Conservation (phyloP, 1,140 invertebrate species). For the Drosophila rufa region DNA sequence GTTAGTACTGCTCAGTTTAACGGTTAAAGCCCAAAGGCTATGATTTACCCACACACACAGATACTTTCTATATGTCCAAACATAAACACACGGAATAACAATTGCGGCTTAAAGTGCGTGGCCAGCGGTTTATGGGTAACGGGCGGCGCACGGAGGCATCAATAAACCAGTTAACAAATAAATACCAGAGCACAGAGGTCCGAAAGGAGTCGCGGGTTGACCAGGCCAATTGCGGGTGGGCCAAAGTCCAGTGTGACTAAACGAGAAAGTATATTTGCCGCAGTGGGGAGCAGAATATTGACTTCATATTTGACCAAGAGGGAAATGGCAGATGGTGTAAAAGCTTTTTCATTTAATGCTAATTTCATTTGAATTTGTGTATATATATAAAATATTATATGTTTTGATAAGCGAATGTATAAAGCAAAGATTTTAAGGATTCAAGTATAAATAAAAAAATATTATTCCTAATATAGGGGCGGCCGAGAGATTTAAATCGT, state of each 20-base stretch:
- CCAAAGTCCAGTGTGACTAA: slow-evolving; percentile 28
- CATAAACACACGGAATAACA: slow-evolving; percentile 49
- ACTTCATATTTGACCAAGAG: slow-evolving; percentile 20
- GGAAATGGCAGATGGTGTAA: slow-evolving; percentile 7
- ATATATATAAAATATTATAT: not conserved
- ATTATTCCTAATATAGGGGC: not conserved
- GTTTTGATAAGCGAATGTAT: too few relatives aligned
- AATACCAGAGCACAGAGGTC: slow-evolving; percentile 64
- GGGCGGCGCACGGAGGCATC: slow-evolving; percentile 63
- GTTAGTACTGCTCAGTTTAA: slow-evolving; percentile 80
- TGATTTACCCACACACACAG: slow-evolving; percentile 63
- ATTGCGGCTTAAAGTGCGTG: slow-evolving; percentile 76
- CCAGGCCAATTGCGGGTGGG: slow-evolving; percentile 6
- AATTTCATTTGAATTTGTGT: not conserved
- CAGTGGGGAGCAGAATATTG: slow-evolving; percentile 9
- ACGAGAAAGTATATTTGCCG: slow-evolving; percentile 11
- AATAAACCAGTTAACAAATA: slow-evolving; percentile 84
- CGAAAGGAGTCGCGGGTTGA: slow-evolving; percentile 19
- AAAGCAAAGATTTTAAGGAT: not conserved
- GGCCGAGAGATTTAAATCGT: not conserved
- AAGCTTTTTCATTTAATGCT: not conserved
- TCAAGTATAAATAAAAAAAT: not conserved
- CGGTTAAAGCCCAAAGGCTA: slow-evolving; percentile 81
- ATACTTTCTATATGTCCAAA: slow-evolving; percentile 21
- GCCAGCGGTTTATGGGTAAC: slow-evolving; percentile 65